phyloP scores from a whole-genome alignment of 2,888 invertebrate genomes.

The Cephus sareptanus region DNA sequence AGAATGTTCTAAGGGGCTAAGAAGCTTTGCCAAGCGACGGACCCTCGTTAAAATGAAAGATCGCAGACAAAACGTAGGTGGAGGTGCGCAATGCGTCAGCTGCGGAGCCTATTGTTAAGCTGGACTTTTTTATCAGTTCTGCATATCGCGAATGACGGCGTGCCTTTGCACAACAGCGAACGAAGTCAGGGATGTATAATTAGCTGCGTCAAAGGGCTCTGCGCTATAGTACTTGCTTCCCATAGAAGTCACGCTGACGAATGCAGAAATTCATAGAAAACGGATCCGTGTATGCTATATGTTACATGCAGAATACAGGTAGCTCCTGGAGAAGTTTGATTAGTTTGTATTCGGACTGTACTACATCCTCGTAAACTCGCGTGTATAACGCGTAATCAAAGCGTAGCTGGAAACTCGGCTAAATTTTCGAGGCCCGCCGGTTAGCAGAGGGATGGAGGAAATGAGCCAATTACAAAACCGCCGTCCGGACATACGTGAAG shows the following conservation, averaged over 20 bases:
- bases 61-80: neutral
- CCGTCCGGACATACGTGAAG: neutral
- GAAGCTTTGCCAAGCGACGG: neutral
- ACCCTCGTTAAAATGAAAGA: neutral
- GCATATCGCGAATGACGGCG: neutral
- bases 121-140: neutral
- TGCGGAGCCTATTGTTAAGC: neutral
- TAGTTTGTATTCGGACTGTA: conserved; percentile 4
- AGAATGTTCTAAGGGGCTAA: neutral
- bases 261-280: neutral
- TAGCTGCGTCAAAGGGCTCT: neutral
- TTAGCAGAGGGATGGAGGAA: conserved; percentile 12
- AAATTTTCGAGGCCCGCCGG: neutral
- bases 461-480: conserved; percentile 1
- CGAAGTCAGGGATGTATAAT: neutral
- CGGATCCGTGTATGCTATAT: too few species aligned
- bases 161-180: neutral
- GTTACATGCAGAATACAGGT: too few species aligned
- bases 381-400: neutral
- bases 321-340: conserved; percentile 3
- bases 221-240: neutral
- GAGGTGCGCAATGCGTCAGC: neutral
- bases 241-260: neutral
- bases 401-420: neutral
- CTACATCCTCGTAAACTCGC: neutral